Conservation (phyloP, 2,113 vertebrate species). For the Laticauda colubrina region DNA sequence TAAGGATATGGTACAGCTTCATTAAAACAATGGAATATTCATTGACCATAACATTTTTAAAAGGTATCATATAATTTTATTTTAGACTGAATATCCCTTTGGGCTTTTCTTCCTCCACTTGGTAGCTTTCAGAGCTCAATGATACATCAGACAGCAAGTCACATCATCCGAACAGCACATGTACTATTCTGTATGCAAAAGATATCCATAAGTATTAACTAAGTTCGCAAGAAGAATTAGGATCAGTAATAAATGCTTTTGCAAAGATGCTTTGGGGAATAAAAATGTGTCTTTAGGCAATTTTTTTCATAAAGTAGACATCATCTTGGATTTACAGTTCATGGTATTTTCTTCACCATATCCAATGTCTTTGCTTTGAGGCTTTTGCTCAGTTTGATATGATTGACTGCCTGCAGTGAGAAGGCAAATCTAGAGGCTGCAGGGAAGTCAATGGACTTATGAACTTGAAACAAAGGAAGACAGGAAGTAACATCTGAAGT, state of each 20-base stretch:
- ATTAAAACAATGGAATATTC: constrained; percentile 32
- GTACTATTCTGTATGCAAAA: constrained; percentile 71
- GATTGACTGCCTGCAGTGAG: constrained; percentile 56
- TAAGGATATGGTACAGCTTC: not conserved
- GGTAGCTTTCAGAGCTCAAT: constrained; percentile 1
- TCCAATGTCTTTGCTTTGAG: constrained; percentile 65
- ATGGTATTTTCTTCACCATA: constrained; percentile 67
- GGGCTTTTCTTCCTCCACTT: constrained; percentile 34
- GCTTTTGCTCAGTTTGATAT: constrained; percentile 55
- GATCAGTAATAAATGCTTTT: constrained; percentile 74
- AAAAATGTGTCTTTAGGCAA: constrained; percentile 73
- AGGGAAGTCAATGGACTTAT: constrained; percentile 57
- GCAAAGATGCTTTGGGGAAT: constrained; percentile 75
- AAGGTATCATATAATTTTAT: constrained; percentile 26
- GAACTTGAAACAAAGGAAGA: constrained; percentile 33
- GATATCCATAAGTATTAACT: constrained; percentile 73
- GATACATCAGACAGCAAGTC: constrained; percentile 42
- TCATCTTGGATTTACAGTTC: constrained; percentile 76
- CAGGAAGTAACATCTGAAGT: constrained; percentile 19
- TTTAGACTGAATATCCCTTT: constrained; percentile 15
- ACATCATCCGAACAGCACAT: constrained; percentile 53
- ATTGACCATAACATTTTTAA: constrained; percentile 22
- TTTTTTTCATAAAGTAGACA: constrained; percentile 71
- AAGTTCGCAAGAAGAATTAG: constrained; percentile 76
- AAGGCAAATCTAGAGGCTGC: constrained; percentile 44